Evolutionary conservation across 1,140 invertebrate species (phyloP).

Genomic region (Drosophila serrata): DNA sequence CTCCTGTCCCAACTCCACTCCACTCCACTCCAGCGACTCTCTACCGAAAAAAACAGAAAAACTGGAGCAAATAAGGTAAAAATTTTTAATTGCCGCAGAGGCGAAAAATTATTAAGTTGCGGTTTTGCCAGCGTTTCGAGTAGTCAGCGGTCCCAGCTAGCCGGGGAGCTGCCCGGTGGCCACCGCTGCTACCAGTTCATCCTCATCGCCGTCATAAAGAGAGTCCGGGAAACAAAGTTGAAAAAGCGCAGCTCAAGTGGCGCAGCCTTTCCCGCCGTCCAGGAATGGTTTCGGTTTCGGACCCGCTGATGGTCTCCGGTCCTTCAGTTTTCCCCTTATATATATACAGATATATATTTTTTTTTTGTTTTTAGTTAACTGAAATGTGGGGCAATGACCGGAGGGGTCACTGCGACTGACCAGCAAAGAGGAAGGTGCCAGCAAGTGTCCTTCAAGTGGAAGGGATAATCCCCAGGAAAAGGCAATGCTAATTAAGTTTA

Average conservation of each 20-base stretch:
- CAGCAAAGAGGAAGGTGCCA: constrained; percentile 22
- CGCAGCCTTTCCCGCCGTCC: constrained; percentile 37
- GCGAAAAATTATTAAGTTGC: constrained; percentile 78
- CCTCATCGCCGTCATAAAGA: constrained; percentile 45
- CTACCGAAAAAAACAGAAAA: constrained; percentile 34
- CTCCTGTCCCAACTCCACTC: constrained; percentile 4
- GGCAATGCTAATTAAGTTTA: constrained; percentile 22
- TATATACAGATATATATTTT: background rate
- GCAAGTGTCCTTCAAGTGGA: constrained; percentile 26
- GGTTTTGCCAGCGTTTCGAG: constrained; percentile 56
- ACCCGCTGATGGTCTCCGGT: constrained; percentile 25
- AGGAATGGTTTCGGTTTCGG: constrained; percentile 44
- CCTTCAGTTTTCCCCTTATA: constrained; percentile 1
- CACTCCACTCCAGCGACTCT: constrained; percentile 8
- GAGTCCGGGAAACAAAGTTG: constrained; percentile 52
- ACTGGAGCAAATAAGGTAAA: constrained; percentile 82
- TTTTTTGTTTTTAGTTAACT: constrained; percentile 14
- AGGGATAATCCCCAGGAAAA: constrained; percentile 10
- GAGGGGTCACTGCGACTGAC: constrained; percentile 25
- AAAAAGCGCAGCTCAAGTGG: constrained; percentile 57
- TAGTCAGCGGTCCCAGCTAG: constrained; percentile 30
- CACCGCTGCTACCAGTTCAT: constrained; percentile 20
- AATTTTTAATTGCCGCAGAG: constrained; percentile 81
- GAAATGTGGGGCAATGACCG: constrained; percentile 52
- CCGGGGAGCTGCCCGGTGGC: constrained; percentile 26